Evolutionary conservation across 1,140 invertebrate genomes (phyloP), one percentile per base, ranked within the genome.

Genomic region (Bombyx mandarina): DNA sequence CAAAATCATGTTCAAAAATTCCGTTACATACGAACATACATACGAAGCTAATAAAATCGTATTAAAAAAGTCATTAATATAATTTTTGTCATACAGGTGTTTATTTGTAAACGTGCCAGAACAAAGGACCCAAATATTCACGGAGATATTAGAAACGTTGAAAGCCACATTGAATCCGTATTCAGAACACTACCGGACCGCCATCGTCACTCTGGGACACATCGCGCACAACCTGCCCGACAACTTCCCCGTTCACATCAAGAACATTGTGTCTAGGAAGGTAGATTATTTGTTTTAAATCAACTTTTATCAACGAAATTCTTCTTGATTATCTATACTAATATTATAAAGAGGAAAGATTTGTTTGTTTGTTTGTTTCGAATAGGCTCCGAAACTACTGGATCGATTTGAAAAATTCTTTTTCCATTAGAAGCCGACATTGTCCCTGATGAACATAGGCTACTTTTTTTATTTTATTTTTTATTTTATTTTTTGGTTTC

Each of bases 191-290:
- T 98, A 98, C 88, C 91, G 96, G 67, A 98, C 97, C 8, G 94
- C 97, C 57, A 96, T 99, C 69, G 96, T 99, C 6, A 93, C 96
- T 0, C 89, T 99, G 52, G 97, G 98, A 46, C 97, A 99, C 83
- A 96, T 99, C 67, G 97, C 97, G 1, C 94, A 94, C 72, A 96
- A 97, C 86, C 90, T 96, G 73, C 96, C 97, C 1, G 93, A 97
- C 60, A 93, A 93, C 75, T 96, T 97, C 90, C 93, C 93, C 67
- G 91, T 94, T 65, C 92, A 95, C 79, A 96, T 98, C 63, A 98
- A 98, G 87, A 96, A 95, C 79, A 96, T 98, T 74, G 94, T 99
- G 49, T 97, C 97, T 4, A 93, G 97, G 86, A 95, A 96, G 88
- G 93, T 94, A 5, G 42, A 48, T 46, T 6, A 4, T 9, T 43